These are phyloP conservation scores for Hylomyscus alleni DNA, from an alignment of 2,797 vertebrate species.

Conservation along the genomic window DNA sequence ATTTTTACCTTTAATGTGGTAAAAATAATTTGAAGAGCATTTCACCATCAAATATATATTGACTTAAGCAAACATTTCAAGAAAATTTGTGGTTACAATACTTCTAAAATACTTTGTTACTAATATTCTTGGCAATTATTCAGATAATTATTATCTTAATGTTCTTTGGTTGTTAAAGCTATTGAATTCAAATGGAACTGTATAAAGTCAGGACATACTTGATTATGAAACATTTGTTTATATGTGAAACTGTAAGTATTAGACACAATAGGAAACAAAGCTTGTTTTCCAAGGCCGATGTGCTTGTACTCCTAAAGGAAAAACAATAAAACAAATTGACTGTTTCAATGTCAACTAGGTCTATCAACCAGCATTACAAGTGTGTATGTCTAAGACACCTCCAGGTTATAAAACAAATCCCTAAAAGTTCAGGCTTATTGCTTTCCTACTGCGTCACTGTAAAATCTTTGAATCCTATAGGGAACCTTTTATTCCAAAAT, in stretches of 20 bases:
- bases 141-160: background rate
- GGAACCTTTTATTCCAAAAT: slow-evolving; percentile 82
- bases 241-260: slow-evolving; percentile 16
- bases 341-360: slow-evolving; percentile 72
- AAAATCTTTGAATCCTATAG: slow-evolving; percentile 68
- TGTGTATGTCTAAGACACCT: slow-evolving; percentile 70
- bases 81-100: background rate
- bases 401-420: slow-evolving; percentile 82
- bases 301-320: slow-evolving; percentile 46
- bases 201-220: background rate
- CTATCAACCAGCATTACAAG: slow-evolving; percentile 71
- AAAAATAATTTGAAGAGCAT: background rate
- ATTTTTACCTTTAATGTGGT: background rate
- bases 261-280: background rate
- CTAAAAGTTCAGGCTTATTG: slow-evolving; percentile 78
- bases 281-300: slow-evolving; percentile 4
- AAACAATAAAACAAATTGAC: slow-evolving; percentile 75
- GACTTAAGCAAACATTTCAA: background rate
- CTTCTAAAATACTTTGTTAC: background rate
- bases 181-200: background rate
- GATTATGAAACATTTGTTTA: slow-evolving; percentile 1
- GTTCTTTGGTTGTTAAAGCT: background rate
- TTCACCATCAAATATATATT: background rate
- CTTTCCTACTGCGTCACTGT: slow-evolving; percentile 70
- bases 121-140: background rate